A percentile compares a stretch with the other conserved stretches of the same genome.
These are phyloP conservation scores for Lanistes nyassanus DNA, from an alignment of 1,140 invertebrate genomes.

Conservation along the genomic window DNA sequence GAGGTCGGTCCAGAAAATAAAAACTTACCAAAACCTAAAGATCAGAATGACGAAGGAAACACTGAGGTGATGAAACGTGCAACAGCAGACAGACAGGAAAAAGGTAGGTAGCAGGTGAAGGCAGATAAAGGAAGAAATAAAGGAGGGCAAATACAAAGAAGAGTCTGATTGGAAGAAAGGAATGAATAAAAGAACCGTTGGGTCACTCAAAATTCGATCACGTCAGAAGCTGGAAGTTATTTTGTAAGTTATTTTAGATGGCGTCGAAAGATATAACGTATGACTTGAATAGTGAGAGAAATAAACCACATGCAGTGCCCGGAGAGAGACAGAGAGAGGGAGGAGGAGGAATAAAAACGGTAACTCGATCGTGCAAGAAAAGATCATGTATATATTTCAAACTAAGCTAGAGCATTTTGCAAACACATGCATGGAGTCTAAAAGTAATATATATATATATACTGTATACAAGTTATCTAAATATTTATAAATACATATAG, in stretches of 20 bases:
- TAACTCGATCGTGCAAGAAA: no score
- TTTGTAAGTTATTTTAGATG: neutral
- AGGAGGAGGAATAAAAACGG: conserved; percentile 3
- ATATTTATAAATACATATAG: no score
- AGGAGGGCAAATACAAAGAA: no score
- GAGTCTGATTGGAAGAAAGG: neutral
- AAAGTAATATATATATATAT: no score
- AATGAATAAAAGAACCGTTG: neutral
- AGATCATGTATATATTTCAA: no score
- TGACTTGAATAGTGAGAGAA: neutral
- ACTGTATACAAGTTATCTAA: no score
- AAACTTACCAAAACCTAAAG: neutral
- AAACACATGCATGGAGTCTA: no score
- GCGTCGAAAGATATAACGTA: neutral
- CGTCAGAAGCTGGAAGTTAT: neutral
- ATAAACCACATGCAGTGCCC: neutral
- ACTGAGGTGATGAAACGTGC: neutral
- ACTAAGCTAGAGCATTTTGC: no score
- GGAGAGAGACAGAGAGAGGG: conserved; percentile 11
- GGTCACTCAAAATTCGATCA: neutral
- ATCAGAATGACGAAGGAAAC: neutral
- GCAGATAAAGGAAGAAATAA: no score
- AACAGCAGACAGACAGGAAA: neutral
- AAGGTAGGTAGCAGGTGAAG: neutral
- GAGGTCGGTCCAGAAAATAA: neutral